Percentiles rank a stretch among this genome's conserved stretches.
phyloP scores from a whole-genome alignment of 1,140 invertebrate species.

The Drosophila obscura region DNA sequence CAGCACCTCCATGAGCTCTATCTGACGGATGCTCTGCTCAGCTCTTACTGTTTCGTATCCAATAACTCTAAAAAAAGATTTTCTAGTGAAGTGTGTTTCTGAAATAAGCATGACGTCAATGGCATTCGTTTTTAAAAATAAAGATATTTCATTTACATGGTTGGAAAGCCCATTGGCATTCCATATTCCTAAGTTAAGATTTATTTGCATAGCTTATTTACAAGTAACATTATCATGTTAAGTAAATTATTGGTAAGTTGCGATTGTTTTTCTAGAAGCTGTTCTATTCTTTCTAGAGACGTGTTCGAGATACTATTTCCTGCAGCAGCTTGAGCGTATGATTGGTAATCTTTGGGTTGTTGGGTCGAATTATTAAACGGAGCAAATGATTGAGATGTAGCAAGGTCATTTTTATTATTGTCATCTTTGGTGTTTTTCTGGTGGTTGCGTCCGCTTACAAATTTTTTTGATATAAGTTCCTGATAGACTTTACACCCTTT shows the following conservation, averaged over 20 bases:
- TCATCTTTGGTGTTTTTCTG: no score
- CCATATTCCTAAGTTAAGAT: slow-evolving; percentile 27
- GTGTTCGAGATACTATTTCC: no score
- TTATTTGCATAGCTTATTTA: slow-evolving; percentile 40
- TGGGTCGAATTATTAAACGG: no score
- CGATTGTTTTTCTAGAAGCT: no score
- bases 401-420: no score
- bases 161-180: slow-evolving; percentile 35
- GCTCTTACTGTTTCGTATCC: slow-evolving; percentile 16
- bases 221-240: slow-evolving; percentile 1
- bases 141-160: slow-evolving; percentile 34
- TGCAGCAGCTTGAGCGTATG: no score
- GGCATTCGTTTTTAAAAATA: slow-evolving; percentile 21
- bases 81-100: slow-evolving; percentile 60
- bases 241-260: no score
- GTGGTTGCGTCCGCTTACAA: no score
- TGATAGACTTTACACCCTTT: slow-evolving; percentile 16
- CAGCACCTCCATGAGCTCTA: slow-evolving; percentile 35
- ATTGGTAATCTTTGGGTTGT: no score
- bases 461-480: not conserved
- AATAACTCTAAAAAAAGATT: slow-evolving; percentile 43
- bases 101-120: slow-evolving; percentile 43
- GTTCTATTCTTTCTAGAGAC: no score
- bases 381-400: no score
- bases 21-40: slow-evolving; percentile 16